Evolutionary conservation across 2,888 invertebrate species (phyloP).

Genomic region (Noctua fimbriata): DNA sequence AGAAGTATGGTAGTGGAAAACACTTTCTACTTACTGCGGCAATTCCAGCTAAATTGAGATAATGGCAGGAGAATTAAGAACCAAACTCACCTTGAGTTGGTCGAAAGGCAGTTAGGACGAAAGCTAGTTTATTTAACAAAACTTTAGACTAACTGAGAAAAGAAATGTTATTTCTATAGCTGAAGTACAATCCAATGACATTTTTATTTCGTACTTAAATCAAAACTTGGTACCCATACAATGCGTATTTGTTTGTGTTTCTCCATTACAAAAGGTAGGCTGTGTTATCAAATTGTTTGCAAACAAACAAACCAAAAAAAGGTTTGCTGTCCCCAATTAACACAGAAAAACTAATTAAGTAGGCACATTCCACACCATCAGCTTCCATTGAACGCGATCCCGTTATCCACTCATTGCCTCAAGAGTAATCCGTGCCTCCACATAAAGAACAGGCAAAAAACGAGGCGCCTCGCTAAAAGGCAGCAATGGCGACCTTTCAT

Average conservation of each 20-base stretch:
- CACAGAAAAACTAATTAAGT: conserved; percentile 31
- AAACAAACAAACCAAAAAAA: conserved; percentile 13
- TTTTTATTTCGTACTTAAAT: background rate
- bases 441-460: conserved; percentile 64
- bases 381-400: conserved; percentile 4
- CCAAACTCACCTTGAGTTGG: background rate
- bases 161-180: background rate
- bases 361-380: conserved; percentile 20
- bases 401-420: conserved; percentile 50
- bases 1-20: background rate
- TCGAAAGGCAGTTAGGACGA: background rate
- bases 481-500: conserved; percentile 67
- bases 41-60: background rate
- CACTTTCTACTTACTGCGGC: background rate
- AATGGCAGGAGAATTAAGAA: background rate
- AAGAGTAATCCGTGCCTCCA: conserved; percentile 61
- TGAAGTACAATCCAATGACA: background rate
- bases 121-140: background rate
- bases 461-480: conserved; percentile 56
- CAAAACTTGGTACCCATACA: background rate
- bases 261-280: background rate
- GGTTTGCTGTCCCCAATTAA: conserved; percentile 22
- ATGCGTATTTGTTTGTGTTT: background rate
- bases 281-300: background rate
- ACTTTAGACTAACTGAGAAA: background rate